phyloP scores from a whole-genome alignment of 2,797 vertebrate species.

The Enteromius argenteus region DNA sequence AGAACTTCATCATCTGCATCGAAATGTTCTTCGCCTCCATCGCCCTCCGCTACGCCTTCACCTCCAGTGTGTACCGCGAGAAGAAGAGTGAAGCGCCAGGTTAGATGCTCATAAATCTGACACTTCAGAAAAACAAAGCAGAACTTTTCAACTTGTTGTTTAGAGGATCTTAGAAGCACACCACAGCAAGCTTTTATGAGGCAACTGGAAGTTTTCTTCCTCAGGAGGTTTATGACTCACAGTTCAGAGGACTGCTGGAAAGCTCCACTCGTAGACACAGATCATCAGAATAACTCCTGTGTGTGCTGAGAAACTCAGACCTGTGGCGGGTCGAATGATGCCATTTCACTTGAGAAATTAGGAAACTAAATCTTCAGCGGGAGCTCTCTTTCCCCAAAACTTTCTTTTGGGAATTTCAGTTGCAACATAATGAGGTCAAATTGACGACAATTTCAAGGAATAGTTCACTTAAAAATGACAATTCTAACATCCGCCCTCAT shows the following conservation, averaged over 20 bases:
- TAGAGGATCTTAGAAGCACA: conserved; percentile 18
- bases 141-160: conserved; percentile 15
- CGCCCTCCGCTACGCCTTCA: conserved; percentile 90
- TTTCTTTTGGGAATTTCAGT: neutral
- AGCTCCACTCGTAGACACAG: conserved; percentile 55
- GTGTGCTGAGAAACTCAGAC: conserved; percentile 53
- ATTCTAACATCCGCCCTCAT: neutral
- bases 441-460: neutral
- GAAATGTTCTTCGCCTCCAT: conserved; percentile 95
- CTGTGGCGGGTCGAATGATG: conserved; percentile 52
- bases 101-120: conserved; percentile 63
- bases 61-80: conserved; percentile 89
- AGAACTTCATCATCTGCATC: conserved; percentile 96
- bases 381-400: conserved; percentile 29
- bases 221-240: conserved; percentile 34
- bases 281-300: conserved; percentile 50
- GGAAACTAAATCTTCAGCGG: conserved; percentile 56
- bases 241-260: conserved; percentile 56
- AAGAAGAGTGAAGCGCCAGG: conserved; percentile 87
- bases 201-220: conserved; percentile 29
- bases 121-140: neutral
- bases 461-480: neutral
- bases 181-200: conserved; percentile 5
- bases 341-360: conserved; percentile 49
- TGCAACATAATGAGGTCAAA: neutral